Base-by-base conservation (phyloP, 2,888 invertebrate genomes). In the Cataglyphis cursor region DNA sequence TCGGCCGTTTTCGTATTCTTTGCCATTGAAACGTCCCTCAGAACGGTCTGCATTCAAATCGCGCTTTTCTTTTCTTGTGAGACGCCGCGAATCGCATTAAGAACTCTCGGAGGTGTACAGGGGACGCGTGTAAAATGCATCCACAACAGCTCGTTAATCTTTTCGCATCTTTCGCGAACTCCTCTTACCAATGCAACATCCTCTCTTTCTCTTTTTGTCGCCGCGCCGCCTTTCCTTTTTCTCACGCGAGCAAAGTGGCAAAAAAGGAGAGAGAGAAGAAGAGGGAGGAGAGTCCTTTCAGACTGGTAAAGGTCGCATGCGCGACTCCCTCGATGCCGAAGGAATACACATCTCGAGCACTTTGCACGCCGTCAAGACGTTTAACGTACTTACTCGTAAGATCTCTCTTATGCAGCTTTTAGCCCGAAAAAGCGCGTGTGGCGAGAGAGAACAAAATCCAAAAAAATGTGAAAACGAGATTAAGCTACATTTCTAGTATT, bases 61-160 rank as follows among this genome's bases (percentile, higher is more conserved):
- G 35, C 65, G 48, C 31, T 51, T n/a, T 38, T 59, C 81, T 54
- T 54, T 73, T 81, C 81, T 82, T 59, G 80, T 44, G 41, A 76
- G 61, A 44, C 31, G 78, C 44, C 44, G 21, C 78, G 65, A 48
- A 70, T 72, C 81, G 72, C 75, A 76, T 84, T 82, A 82, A 82
- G 76, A 62, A 21, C 59, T 44, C 59, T 5, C 76, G 38, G 21
- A 21, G 54, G 35, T 61, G 61, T 28, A 51, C 48, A 38, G 18
- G 28, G 66, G 72, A 83, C 81, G 72, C 70, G 83, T 81, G 84
- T 81, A 83, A 85, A 74, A 75, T 65, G 57, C 70, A 38, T 66
- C 81, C 81, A 84, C 85, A 85, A 81, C 85, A 76, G 81, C 76
- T 85, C 84, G 85, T 85, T 85, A 85, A 85, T 85, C 85, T 85